A percentile compares a stretch with the other conserved stretches of the same genome.
Evolutionary conservation across 2,888 invertebrate genomes (phyloP).

Genomic region (Elysia crispata): DNA sequence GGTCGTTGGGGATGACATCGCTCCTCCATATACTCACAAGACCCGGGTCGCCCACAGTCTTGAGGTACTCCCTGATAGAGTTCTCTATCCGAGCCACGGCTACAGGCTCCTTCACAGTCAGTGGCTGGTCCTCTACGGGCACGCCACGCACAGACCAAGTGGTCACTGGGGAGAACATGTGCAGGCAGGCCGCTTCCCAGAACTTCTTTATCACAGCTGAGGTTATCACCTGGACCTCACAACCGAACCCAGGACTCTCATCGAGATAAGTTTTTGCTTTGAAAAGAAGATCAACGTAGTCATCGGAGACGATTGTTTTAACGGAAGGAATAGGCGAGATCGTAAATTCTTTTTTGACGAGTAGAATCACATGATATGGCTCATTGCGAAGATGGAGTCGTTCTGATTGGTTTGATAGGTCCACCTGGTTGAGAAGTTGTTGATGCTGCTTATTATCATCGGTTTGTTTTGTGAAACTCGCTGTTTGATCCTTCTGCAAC

Average conservation of each 20-base stretch:
- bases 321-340: too few relatives aligned
- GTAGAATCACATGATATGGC: conserved; percentile 14
- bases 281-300: conserved; percentile 47
- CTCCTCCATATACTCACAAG: conserved; percentile 27
- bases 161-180: conserved; percentile 45
- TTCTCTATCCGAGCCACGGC: conserved; percentile 3
- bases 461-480: too few relatives aligned
- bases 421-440: too few relatives aligned
- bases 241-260: neutral
- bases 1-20: conserved; percentile 25
- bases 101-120: neutral
- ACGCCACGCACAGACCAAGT: conserved; percentile 47
- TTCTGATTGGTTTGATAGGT: too few relatives aligned
- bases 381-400: neutral
- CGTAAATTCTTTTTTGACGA: neutral
- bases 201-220: conserved; percentile 40
- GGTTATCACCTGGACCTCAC: conserved; percentile 42
- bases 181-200: conserved; percentile 46
- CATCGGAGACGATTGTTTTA: conserved; percentile 17
- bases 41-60: conserved; percentile 6
- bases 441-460: too few relatives aligned
- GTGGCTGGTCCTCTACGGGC: conserved; percentile 13
- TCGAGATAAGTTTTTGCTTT: conserved; percentile 51
- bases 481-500: too few relatives aligned
- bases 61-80: conserved; percentile 32